phyloP scores from a whole-genome alignment of 2,888 invertebrate species.

The Stenodema calcarata region DNA sequence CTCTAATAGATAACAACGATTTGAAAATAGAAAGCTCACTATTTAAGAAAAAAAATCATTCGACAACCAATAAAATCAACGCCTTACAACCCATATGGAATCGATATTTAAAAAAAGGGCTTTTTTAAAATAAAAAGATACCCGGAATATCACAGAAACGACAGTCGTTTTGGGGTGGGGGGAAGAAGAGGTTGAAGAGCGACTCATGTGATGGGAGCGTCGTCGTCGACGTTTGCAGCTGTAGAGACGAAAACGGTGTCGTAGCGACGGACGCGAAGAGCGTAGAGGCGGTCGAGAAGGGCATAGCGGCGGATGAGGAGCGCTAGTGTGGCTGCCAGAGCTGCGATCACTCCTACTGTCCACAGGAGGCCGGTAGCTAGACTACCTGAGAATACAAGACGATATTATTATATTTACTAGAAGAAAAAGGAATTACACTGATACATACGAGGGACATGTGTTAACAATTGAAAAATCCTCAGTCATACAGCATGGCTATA shows the following conservation, averaged over 20 bases:
- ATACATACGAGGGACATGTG: too few relatives aligned
- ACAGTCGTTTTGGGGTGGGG: conserved; percentile 38
- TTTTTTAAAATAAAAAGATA: background rate
- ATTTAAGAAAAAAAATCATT: background rate
- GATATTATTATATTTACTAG: too few relatives aligned
- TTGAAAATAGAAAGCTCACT: background rate
- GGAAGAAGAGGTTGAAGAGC: conserved; percentile 18
- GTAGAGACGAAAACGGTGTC: conserved; percentile 43
- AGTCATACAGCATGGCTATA: too few relatives aligned
- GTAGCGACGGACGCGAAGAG: conserved; percentile 37
- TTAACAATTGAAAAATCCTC: too few relatives aligned
- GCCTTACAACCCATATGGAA: background rate
- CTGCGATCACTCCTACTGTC: background rate
- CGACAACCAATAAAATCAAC: background rate
- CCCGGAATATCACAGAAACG: conserved; percentile 45
- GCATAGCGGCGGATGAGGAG: conserved; percentile 28
- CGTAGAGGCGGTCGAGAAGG: conserved; percentile 34
- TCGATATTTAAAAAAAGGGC: background rate
- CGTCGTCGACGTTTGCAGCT: conserved; percentile 41
- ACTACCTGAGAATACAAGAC: background rate
- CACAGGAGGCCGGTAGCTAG: background rate
- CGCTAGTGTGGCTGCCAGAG: conserved; percentile 12
- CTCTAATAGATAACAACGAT: background rate
- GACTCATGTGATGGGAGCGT: conserved; percentile 47
- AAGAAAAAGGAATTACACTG: too few relatives aligned